These are phyloP conservation scores for Cheilosia pagana DNA, from an alignment of 2,888 invertebrate species.

Conservation along the genomic window DNA sequence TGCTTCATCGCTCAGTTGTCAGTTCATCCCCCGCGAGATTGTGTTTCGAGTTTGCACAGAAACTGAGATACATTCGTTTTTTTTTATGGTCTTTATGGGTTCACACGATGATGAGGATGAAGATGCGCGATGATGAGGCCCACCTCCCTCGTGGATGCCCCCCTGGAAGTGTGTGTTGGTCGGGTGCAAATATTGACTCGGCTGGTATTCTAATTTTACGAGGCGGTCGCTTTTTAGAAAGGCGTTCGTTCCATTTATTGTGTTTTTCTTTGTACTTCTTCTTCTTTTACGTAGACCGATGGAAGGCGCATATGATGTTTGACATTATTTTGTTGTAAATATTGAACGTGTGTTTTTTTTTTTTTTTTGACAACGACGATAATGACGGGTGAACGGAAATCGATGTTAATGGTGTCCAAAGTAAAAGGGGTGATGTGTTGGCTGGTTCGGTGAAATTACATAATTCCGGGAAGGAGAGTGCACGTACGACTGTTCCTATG, in stretches of 20 bases:
- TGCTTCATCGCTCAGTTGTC: constrained; percentile 57
- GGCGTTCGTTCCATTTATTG: constrained; percentile 46
- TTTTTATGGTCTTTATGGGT: constrained; percentile 29
- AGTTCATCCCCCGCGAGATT: constrained; percentile 61
- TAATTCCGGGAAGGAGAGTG: constrained; percentile 40
- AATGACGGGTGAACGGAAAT: constrained; percentile 65
- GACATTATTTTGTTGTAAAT: constrained; percentile 70
- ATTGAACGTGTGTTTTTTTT: constrained; percentile 51
- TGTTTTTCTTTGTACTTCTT: constrained; percentile 22
- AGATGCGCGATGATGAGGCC: constrained; percentile 25
- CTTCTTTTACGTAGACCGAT: constrained; percentile 34
- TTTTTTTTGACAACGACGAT: constrained; percentile 11
- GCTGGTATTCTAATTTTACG: constrained; percentile 73
- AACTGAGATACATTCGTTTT: constrained; percentile 31
- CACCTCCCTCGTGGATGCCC: not conserved
- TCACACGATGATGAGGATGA: constrained; percentile 26
- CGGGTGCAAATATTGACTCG: constrained; percentile 71
- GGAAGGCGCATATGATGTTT: constrained; percentile 48
- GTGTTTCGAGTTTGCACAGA: constrained; percentile 30
- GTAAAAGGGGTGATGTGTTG: constrained; percentile 50
- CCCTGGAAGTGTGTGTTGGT: constrained; percentile 63
- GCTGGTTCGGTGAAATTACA: constrained; percentile 52
- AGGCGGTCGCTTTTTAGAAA: constrained; percentile 65
- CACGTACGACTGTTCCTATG: not conserved
- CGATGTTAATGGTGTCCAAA: constrained; percentile 67